Percentiles rank a stretch among this genome's conserved stretches.
Evolutionary conservation across 2,888 invertebrate genomes (phyloP).

Genomic region (Protonemura montana): DNA sequence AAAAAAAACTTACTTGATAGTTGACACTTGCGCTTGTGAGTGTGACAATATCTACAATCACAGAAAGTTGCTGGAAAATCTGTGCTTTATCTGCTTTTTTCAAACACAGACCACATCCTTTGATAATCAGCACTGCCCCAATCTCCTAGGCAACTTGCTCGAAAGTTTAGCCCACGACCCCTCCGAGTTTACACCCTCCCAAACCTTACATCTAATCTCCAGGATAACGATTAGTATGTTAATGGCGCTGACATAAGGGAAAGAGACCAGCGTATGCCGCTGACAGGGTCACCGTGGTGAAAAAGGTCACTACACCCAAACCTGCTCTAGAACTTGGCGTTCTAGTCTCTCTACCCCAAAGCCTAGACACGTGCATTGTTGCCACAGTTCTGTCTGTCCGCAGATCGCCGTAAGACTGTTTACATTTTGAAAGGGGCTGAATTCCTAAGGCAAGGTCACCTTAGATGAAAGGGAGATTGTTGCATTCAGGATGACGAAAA

Average conservation of each 20-base stretch:
- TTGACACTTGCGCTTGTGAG: too few species aligned
- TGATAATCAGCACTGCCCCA: too few species aligned
- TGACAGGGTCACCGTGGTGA: background rate
- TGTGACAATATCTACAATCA: too few species aligned
- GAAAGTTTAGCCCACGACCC: too few species aligned
- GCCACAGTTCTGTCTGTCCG: background rate
- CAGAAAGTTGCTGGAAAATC: too few species aligned
- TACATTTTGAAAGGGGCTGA: background rate
- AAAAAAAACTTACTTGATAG: too few species aligned
- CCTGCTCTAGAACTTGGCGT: background rate
- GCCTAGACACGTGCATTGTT: background rate
- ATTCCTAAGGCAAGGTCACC: background rate
- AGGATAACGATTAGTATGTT: background rate
- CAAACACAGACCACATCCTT: too few species aligned
- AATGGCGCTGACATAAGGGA: background rate
- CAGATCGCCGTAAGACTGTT: background rate
- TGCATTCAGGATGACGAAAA: background rate
- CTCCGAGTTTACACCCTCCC: background rate
- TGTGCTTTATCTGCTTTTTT: too few species aligned
- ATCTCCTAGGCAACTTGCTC: too few species aligned
- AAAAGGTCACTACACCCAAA: slow-evolving; percentile 17
- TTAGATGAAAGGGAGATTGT: background rate
- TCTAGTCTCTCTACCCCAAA: background rate
- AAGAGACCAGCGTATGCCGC: too few species aligned
- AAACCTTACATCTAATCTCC: background rate